Percentiles rank a stretch among this genome's conserved stretches.
These are phyloP conservation scores for Heteromyza rotundicornis DNA, from an alignment of 2,888 invertebrate species.

Conservation along the genomic window DNA sequence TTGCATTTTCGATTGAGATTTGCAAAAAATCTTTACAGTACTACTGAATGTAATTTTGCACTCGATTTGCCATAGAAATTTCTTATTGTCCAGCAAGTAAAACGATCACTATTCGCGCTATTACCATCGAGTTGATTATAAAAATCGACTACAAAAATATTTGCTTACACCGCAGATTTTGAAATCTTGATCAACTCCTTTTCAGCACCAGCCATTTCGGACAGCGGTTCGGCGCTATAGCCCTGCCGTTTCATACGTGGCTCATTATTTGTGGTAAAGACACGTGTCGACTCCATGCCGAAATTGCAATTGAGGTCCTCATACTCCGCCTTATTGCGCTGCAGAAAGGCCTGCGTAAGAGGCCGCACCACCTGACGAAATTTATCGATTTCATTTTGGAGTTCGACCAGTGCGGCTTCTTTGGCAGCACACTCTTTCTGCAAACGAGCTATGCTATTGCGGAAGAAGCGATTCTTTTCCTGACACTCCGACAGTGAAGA, in stretches of 20 bases:
- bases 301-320: slow-evolving; percentile 64
- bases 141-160: slow-evolving; percentile 4
- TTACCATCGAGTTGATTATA: no score
- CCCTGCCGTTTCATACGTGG: slow-evolving; percentile 71
- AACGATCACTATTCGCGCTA: no score
- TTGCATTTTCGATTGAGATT: no score
- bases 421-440: slow-evolving; percentile 65
- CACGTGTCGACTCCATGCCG: slow-evolving; percentile 66
- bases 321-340: slow-evolving; percentile 57
- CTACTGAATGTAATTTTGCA: no score
- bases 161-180: slow-evolving; percentile 71
- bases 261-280: slow-evolving; percentile 63
- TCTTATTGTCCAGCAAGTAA: no score
- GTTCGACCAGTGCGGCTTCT: slow-evolving; percentile 77
- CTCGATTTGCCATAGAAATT: no score
- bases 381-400: slow-evolving; percentile 86
- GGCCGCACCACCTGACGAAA: slow-evolving; percentile 78
- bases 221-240: slow-evolving; percentile 78
- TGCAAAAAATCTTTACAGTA: no score
- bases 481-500: slow-evolving; percentile 43
- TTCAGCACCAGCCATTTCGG: slow-evolving; percentile 65
- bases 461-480: slow-evolving; percentile 48
- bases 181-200: slow-evolving; percentile 72
- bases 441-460: slow-evolving; percentile 45
- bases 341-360: slow-evolving; percentile 72